Percentiles rank a stretch among this genome's conserved stretches.
Evolutionary conservation across 2,888 invertebrate species (phyloP).

Genomic region (Drosophila kuntzei): DNA sequence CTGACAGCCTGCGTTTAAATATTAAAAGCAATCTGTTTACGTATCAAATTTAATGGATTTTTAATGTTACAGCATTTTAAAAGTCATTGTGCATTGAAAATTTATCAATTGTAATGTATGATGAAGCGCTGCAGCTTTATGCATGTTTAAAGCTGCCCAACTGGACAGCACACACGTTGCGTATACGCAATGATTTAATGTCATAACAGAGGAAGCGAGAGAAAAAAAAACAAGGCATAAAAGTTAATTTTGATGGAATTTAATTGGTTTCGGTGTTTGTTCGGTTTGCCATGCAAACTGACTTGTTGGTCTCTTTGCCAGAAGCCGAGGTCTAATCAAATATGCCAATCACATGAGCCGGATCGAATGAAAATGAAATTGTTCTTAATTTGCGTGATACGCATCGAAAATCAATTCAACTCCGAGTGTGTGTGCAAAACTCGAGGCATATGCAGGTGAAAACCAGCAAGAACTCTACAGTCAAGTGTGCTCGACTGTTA

Average conservation of each 20-base stretch:
- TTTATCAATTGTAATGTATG: slow-evolving; percentile 42
- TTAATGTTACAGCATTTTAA: slow-evolving; percentile 44
- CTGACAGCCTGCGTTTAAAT: slow-evolving; percentile 7
- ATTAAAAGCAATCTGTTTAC: slow-evolving; percentile 5
- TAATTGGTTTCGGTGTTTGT: slow-evolving; percentile 41
- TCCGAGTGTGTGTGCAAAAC: slow-evolving; percentile 2
- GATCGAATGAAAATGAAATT: slow-evolving; percentile 70
- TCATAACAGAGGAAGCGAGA: neutral
- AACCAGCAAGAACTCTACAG: slow-evolving; percentile 1
- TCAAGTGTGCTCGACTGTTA: slow-evolving; percentile 4
- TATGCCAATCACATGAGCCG: slow-evolving; percentile 66
- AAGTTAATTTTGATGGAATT: slow-evolving; percentile 39
- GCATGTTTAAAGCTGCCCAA: slow-evolving; percentile 14
- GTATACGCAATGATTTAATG: slow-evolving; percentile 34
- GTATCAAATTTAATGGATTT: slow-evolving; percentile 11
- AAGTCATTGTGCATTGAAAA: slow-evolving; percentile 42
- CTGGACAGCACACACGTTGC: slow-evolving; percentile 10
- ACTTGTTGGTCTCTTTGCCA: slow-evolving; percentile 33
- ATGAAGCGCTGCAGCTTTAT: slow-evolving; percentile 7
- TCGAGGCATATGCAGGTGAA: slow-evolving; percentile 37
- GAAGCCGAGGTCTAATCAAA: slow-evolving; percentile 49
- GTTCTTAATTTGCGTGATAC: slow-evolving; percentile 77
- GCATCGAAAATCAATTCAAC: slow-evolving; percentile 69
- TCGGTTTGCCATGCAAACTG: slow-evolving; percentile 20
- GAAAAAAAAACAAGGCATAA: slow-evolving; percentile 10